A percentile compares a stretch with the other conserved stretches of the same genome.
Evolutionary conservation across 2,888 invertebrate species (phyloP).

Genomic region (Xiphydria camelus): DNA sequence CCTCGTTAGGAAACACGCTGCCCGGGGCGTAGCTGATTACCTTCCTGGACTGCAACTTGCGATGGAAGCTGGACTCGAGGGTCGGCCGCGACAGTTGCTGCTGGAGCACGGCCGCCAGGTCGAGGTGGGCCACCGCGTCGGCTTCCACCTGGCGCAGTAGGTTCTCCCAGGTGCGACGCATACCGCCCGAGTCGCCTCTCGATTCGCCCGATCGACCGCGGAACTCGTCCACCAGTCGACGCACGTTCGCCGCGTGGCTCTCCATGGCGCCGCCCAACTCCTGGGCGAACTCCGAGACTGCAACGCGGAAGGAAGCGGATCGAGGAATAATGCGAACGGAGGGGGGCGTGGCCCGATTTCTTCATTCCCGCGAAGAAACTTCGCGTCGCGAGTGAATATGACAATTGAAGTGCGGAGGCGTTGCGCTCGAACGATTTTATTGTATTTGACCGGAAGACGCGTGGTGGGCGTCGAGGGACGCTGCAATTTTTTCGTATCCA

Average conservation of each 20-base stretch:
- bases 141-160: constrained; percentile 89
- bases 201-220: constrained; percentile 84
- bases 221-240: constrained; percentile 83
- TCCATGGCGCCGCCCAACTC: constrained; percentile 88
- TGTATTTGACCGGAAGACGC: too few relatives aligned
- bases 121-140: constrained; percentile 83
- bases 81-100: constrained; percentile 77
- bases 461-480: too few relatives aligned
- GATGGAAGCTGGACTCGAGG: constrained; percentile 83
- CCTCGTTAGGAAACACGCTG: too few relatives aligned
- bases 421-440: too few relatives aligned
- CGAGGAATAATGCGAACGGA: neutral
- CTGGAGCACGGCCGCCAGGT: constrained; percentile 76
- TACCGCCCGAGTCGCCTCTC: constrained; percentile 79
- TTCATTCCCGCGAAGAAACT: too few relatives aligned
- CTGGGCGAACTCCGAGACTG: constrained; percentile 91
- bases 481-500: too few relatives aligned
- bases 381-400: too few relatives aligned
- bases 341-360: too few relatives aligned
- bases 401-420: too few relatives aligned
- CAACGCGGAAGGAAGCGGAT: constrained; percentile 2
- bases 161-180: constrained; percentile 90
- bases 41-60: constrained; percentile 89
- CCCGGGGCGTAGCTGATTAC: too few relatives aligned
- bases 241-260: constrained; percentile 84